These are phyloP conservation scores for Galeruca laticollis DNA, from an alignment of 2,888 invertebrate genomes.

Conservation along the genomic window DNA sequence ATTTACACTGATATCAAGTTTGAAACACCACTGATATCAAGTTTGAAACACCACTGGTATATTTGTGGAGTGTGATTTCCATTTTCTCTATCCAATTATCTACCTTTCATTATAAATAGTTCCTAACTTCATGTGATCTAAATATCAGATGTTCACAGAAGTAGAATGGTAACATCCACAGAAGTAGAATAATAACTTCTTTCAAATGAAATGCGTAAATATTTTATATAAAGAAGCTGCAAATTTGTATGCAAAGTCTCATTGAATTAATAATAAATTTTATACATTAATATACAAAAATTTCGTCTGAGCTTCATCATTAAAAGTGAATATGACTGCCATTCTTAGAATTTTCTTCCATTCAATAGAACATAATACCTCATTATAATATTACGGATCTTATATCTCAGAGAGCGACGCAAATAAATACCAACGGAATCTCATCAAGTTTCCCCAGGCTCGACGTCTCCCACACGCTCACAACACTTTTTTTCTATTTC, in stretches of 20 bases:
- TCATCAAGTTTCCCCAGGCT: conserved; percentile 20
- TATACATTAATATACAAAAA: not conserved
- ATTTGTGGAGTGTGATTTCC: too few relatives aligned
- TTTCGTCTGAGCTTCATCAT: conserved; percentile 2
- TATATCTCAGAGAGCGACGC: conserved; percentile 3
- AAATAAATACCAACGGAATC: conserved; percentile 29
- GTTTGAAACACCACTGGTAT: too few relatives aligned
- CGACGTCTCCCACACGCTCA: conserved; percentile 13
- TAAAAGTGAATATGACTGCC: conserved; percentile 15
- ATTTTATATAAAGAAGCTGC: not conserved
- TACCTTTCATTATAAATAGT: too few relatives aligned
- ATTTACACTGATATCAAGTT: too few relatives aligned
- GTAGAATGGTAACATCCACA: too few relatives aligned
- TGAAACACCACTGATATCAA: too few relatives aligned
- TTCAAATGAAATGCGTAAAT: too few relatives aligned
- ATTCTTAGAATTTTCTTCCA: conserved; percentile 10
- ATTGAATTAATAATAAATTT: not conserved
- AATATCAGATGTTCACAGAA: too few relatives aligned
- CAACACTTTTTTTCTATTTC: conserved; percentile 10
- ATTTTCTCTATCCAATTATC: too few relatives aligned
- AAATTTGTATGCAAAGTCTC: not conserved
- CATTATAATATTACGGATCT: conserved; percentile 17
- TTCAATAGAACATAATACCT: conserved; percentile 23
- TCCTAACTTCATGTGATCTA: too few relatives aligned
- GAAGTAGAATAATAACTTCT: too few relatives aligned